A percentile compares a stretch with the other conserved stretches of the same genome.
Evolutionary conservation across 2,888 invertebrate genomes (phyloP).

Genomic region (Monoplex corrugatus): DNA sequence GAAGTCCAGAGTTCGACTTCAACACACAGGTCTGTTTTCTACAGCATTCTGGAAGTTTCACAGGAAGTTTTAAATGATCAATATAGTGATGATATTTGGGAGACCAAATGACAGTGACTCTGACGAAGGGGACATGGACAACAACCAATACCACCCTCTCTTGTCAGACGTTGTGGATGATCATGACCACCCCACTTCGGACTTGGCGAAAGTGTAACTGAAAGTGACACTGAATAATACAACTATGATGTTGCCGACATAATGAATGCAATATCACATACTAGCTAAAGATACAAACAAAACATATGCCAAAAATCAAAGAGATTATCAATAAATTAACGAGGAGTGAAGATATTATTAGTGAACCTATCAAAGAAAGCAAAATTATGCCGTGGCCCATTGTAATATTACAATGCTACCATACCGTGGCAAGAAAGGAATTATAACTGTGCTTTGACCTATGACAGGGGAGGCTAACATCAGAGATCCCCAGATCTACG

Average conservation of each 20-base stretch:
- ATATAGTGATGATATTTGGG: neutral
- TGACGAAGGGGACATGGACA: neutral
- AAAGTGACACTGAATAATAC: neutral
- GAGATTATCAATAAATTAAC: no score
- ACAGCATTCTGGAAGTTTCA: neutral
- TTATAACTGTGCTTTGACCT: no score
- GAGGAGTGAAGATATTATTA: no score
- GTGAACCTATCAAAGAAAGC: no score
- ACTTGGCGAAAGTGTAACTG: neutral
- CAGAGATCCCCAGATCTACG: slow-evolving; percentile 52
- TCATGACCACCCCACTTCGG: neutral
- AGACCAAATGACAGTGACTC: neutral
- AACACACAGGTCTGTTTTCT: neutral
- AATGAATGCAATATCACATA: neutral
- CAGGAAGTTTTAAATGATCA: neutral
- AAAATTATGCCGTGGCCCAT: no score
- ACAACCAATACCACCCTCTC: neutral
- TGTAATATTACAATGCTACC: no score
- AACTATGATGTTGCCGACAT: neutral
- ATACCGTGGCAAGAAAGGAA: no score
- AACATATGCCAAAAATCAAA: no score
- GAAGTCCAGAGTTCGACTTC: neutral
- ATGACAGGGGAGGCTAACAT: slow-evolving; percentile 55
- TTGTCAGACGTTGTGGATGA: neutral
- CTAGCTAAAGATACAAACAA: no score